Evolutionary conservation across 2,888 invertebrate genomes (phyloP).

Genomic region (Xanthostigma xanthostigma): DNA sequence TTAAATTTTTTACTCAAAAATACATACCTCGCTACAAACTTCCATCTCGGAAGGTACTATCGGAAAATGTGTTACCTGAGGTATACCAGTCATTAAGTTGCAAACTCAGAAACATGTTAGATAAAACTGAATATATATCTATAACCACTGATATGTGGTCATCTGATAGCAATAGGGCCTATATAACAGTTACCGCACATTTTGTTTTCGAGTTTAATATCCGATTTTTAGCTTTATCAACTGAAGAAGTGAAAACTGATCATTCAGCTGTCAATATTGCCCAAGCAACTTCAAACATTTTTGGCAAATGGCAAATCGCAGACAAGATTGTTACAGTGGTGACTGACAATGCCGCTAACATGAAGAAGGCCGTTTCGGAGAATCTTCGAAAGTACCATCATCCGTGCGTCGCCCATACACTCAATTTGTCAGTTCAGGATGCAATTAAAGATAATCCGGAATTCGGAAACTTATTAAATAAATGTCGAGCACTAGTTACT

Average conservation of each 20-base stretch:
- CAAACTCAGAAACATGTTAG: background rate
- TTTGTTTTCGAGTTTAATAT: background rate
- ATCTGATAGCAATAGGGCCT: background rate
- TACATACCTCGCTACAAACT: background rate
- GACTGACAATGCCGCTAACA: background rate
- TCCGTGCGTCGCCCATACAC: background rate
- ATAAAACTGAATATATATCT: background rate
- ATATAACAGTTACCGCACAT: background rate
- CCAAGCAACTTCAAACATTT: background rate
- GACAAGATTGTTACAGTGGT: background rate
- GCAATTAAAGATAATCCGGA: background rate
- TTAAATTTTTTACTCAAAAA: background rate
- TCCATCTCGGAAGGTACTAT: background rate
- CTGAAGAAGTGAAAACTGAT: background rate
- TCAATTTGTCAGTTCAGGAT: background rate
- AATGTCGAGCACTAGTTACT: conserved; percentile 1
- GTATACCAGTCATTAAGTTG: background rate
- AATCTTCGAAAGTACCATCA: background rate
- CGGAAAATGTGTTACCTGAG: background rate
- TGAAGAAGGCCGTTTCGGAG: background rate
- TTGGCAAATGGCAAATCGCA: background rate
- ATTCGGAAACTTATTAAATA: background rate
- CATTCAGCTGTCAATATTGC: background rate
- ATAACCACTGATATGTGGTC: background rate
- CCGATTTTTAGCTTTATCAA: background rate